phyloP scores from a whole-genome alignment of 2,888 invertebrate genomes.

The Chloroclysta siterata region DNA sequence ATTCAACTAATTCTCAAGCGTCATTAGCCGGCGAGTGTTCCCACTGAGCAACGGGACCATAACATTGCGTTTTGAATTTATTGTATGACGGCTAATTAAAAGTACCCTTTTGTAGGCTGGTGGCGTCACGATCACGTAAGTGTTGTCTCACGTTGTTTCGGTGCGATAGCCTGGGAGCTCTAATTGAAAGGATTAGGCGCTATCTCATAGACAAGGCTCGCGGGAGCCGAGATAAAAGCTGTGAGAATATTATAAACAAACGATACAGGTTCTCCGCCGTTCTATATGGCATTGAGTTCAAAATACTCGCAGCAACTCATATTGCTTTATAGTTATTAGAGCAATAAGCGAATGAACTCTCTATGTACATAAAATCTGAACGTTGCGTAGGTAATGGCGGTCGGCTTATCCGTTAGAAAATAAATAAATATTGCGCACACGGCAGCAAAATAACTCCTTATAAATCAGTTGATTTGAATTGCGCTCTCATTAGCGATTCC shows the following conservation, averaged over 20 bases:
- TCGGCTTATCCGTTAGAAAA: constrained; percentile 66
- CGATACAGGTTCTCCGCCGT: constrained; percentile 6
- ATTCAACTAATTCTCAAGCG: constrained; percentile 72
- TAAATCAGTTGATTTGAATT: constrained; percentile 83
- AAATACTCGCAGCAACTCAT: constrained; percentile 10
- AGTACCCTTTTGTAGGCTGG: constrained; percentile 68
- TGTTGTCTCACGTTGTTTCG: constrained; percentile 64
- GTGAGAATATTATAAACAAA: constrained; percentile 19
- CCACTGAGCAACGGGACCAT: constrained; percentile 70
- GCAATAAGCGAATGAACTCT: constrained; percentile 4
- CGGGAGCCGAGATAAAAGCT: constrained; percentile 63
- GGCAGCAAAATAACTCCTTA: constrained; percentile 77
- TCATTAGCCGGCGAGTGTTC: constrained; percentile 62
- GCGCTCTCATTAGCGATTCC: constrained; percentile 81
- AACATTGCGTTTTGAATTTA: constrained; percentile 79
- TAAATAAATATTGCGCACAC: constrained; percentile 74
- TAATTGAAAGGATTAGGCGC: constrained; percentile 73
- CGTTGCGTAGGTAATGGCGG: constrained; percentile 49
- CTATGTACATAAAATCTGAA: constrained; percentile 50
- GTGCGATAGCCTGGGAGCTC: constrained; percentile 59
- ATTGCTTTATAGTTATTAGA: constrained; percentile 8
- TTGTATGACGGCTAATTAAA: constrained; percentile 80
- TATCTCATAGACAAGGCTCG: constrained; percentile 65
- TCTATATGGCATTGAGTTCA: constrained; percentile 7
- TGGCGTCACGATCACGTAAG: constrained; percentile 70